Percentiles rank a stretch among this genome's conserved stretches.
Evolutionary conservation across 2,797 vertebrate genomes (phyloP).

Genomic region (Pseudochirops corinnae): DNA sequence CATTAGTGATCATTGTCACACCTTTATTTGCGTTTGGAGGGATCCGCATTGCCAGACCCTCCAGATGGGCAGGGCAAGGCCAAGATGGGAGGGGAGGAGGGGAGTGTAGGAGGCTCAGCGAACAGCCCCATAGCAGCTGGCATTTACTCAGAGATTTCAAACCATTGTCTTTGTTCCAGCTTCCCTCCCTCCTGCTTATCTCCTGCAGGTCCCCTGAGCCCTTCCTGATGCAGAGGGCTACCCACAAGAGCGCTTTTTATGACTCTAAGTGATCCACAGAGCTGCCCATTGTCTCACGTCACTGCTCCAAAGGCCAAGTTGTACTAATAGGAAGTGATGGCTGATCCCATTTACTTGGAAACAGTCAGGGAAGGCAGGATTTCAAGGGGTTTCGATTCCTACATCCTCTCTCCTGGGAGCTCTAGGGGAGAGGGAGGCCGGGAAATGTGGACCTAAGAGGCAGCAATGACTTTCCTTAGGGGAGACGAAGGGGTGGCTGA

Average conservation of each 20-base stretch:
- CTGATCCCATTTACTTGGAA: conserved; percentile 81
- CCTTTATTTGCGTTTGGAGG: not conserved
- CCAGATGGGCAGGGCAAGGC: not conserved
- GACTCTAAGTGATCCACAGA: conserved; percentile 82
- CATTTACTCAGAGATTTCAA: conserved; percentile 66
- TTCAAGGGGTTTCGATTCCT: conserved; percentile 73
- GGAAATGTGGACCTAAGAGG: conserved; percentile 8
- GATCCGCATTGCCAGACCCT: not conserved
- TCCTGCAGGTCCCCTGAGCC: conserved; percentile 52
- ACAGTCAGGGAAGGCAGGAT: conserved; percentile 70
- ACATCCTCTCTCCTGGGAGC: conserved; percentile 73
- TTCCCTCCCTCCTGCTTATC: not conserved
- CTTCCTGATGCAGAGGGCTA: conserved; percentile 49
- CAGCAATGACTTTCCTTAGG: not conserved
- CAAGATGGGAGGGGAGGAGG: not conserved
- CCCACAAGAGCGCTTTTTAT: conserved; percentile 79
- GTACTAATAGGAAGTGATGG: conserved; percentile 86
- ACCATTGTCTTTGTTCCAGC: conserved; percentile 66
- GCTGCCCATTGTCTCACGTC: conserved; percentile 73
- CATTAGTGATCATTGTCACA: not conserved
- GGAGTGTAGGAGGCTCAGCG: not conserved
- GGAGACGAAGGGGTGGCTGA: fast-evolving
- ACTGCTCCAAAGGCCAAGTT: conserved; percentile 80
- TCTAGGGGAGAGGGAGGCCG: conserved; percentile 53
- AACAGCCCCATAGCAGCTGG: conserved; percentile 2